Conservation (phyloP, 2,888 invertebrate genomes). For the Thysanoteuthis rhombus region DNA sequence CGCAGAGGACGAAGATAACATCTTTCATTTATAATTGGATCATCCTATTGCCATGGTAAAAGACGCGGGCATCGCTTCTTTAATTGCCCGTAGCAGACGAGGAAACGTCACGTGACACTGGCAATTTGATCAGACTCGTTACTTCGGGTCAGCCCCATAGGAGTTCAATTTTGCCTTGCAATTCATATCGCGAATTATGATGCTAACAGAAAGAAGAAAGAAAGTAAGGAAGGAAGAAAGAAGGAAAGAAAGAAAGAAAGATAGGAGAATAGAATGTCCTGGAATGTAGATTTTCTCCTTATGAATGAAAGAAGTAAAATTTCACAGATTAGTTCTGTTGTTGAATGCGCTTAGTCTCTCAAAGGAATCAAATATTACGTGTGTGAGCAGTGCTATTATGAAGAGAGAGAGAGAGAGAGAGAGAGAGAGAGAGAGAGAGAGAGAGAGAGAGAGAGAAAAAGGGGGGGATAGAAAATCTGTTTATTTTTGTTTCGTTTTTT, state of each 20-base stretch:
- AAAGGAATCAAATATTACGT: not conserved
- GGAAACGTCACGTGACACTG: not conserved
- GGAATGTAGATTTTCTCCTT: not conserved
- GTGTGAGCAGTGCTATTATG: not conserved
- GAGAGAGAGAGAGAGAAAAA: not conserved
- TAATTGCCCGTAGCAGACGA: not conserved
- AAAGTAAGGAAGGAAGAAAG: not conserved
- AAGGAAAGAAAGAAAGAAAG: too few species aligned
- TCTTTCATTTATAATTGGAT: conserved; percentile 12
- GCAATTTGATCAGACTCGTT: conserved; percentile 12
- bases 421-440: not conserved
- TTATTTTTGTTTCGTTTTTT: not conserved
- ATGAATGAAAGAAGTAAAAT: not conserved
- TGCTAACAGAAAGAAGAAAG: not conserved
- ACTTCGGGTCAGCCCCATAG: not conserved
- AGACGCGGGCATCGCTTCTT: not conserved
- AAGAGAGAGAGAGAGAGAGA: not conserved
- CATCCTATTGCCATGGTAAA: not conserved
- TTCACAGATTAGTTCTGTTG: not conserved
- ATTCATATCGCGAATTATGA: conserved; percentile 12
- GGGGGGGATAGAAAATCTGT: not conserved
- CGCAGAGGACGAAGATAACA: not conserved
- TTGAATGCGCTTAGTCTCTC: not conserved
- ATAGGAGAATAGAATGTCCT: not conserved
- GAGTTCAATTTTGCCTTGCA: conserved; percentile 12